Base-by-base conservation (phyloP, 1,140 invertebrate species). In the Zaprionus tsacasi region DNA sequence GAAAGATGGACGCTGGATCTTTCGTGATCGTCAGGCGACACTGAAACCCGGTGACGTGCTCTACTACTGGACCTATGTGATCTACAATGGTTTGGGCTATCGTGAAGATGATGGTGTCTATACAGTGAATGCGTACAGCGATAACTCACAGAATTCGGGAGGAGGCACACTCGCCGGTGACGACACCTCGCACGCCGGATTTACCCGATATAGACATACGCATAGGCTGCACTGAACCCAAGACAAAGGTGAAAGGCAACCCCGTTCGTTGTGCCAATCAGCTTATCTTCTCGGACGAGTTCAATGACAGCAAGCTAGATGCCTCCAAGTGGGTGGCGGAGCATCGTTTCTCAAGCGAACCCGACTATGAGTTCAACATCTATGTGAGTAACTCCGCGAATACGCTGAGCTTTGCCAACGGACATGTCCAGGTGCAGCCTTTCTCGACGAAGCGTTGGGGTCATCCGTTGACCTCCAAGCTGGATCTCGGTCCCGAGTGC, bases 61-160 rank as follows among this genome's bases (percentile, higher is more conserved):
- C 48, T 96, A 96, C 83, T 96, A 95, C 81, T 96, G 96, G 96
- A 93, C 96, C 2, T 96, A 96, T 72, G 95, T 96, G 4, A 94
- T 96, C 70, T 91, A 91, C 63, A 95, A 96, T 38, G 94, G 95
- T 1, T 79, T 95, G 58, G 95, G 95, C 3, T 95, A 95, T 86
- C 88, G 93, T n/a, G 94, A 94, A 78, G 95, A 95, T 72, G 93
- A 95, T 82, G 94, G 94, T 52, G 91, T 88, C 40, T 95, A 92
- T 90, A 93, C 93, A 3, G 94, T 95, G 0, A 93, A 90, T 68
- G 93, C 93, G 11, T 92, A 87, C 73, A 88, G 67, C 7, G 68
- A 65, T 50, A 74, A 58, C 12, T 8, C 27, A 33, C 13, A 40
- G 17, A 6, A 27, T 30, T 8, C 30, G 33, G 3, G 12, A 45